Evolutionary conservation across 2,113 vertebrate species (phyloP), one percentile per base, ranked within the genome.

Genomic region (Oriolus oriolus): DNA sequence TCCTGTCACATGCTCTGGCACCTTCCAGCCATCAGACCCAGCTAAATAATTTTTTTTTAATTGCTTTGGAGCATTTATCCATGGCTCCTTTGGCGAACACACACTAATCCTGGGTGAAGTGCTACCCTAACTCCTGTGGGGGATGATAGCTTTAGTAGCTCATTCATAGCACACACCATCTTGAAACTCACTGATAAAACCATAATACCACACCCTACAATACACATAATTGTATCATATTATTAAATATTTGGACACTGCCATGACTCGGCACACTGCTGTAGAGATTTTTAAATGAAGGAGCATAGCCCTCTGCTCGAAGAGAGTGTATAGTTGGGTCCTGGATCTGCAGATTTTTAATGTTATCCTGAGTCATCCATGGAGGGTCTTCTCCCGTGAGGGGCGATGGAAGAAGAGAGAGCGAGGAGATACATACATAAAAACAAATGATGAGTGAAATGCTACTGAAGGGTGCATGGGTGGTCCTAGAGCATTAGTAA

Each of bases 191-290:
- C 75, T 88, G 79, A 93, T 96, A 83, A 95, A 96, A 76, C 79
- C 2, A 0, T 90, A 79, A 88, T 33, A 35, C 44, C 70, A 68
- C 70, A 73, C 39, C 39, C 75, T 61, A 44, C 23, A 56, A 65
- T 73, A 64, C 91, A 92, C 61, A 92, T 39, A 79, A 79, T 74
- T 37, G 4, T 92, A 69, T 60, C 57, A 39, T 33, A 52, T 69
- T 66, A 68, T 68, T 95, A 90, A 96, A 93, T 88, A 90, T 93
- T 95, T 86, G 79, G 83, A 64, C 71, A 65, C 53, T 87, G 63
- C 74, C 69, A 52, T 0, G 21, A 41, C 57, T 87, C 12, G 9
- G 65, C 52, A 56, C 28, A 11, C 41, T 4, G 3, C 39, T 90
- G 33, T 11, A 19, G 47, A 42, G 56, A 64, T 78, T 66, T 90